Conservation (phyloP, 2,888 invertebrate species). For the Xestia c-nigrum region DNA sequence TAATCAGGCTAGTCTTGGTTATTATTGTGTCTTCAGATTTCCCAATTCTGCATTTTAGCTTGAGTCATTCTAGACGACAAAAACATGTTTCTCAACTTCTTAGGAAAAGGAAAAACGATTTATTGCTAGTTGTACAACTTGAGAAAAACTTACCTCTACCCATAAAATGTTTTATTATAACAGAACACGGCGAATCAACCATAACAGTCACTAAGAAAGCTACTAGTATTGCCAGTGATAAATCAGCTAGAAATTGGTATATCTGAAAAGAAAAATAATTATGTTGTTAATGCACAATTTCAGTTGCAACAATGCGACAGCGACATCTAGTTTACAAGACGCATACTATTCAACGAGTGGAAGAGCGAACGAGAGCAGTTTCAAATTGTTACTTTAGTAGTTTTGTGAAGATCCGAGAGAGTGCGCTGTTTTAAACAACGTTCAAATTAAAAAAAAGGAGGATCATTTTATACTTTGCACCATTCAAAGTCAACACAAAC, state of each 20-base stretch:
- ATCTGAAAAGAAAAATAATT: constrained; percentile 70
- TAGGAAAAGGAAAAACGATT: not conserved
- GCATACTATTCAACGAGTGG: not conserved
- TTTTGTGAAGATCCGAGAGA: not conserved
- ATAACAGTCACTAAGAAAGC: constrained; percentile 74
- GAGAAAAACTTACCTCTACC: constrained; percentile 70
- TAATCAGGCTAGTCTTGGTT: not conserved
- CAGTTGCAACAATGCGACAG: not conserved
- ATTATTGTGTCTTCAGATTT: not conserved
- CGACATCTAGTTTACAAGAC: constrained; percentile 3
- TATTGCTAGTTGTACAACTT: not conserved
- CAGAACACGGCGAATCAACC: constrained; percentile 79
- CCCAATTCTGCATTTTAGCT: not conserved
- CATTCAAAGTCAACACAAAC: not conserved
- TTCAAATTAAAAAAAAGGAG: no score
- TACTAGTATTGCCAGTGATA: constrained; percentile 71
- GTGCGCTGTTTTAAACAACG: constrained; percentile 6
- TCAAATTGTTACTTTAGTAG: no score
- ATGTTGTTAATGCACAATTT: no score
- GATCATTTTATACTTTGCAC: not conserved
- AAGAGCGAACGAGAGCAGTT: not conserved
- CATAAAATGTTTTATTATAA: constrained; percentile 75
- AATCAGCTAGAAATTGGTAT: constrained; percentile 73
- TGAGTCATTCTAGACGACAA: not conserved
- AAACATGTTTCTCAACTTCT: not conserved